A percentile compares a stretch with the other conserved stretches of the same genome.
Evolutionary conservation across 2,797 vertebrate genomes (phyloP).

Genomic region (Channa striata): DNA sequence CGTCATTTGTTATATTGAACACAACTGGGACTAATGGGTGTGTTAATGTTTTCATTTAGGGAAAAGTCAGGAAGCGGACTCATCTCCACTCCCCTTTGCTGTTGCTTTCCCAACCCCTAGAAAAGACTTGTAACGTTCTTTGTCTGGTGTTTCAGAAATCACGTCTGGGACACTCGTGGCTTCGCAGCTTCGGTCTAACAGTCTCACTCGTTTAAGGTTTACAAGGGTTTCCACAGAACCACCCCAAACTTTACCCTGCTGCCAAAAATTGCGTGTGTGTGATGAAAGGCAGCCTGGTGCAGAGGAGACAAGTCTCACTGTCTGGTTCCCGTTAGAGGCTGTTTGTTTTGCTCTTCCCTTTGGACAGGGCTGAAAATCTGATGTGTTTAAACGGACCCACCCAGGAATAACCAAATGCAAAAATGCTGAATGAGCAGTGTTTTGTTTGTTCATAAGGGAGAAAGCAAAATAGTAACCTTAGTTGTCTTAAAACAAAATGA

Average conservation of each 20-base stretch:
- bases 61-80: constrained; percentile 31
- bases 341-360: constrained; percentile 57
- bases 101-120: constrained; percentile 17
- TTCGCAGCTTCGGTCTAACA: constrained; percentile 11
- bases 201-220: constrained; percentile 52
- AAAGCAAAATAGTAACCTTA: not conserved
- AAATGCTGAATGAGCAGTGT: not conserved
- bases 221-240: constrained; percentile 70
- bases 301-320: constrained; percentile 50
- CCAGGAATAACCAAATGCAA: constrained; percentile 9
- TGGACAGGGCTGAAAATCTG: constrained; percentile 26
- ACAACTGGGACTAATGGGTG: constrained; percentile 7
- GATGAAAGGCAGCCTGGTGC: constrained; percentile 54
- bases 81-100: not conserved
- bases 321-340: constrained; percentile 58
- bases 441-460: not conserved
- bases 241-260: constrained; percentile 63
- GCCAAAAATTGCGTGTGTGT: constrained; percentile 65
- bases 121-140: not conserved
- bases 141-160: constrained; percentile 27
- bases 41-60: constrained; percentile 27
- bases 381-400: constrained; percentile 32
- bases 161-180: not conserved
- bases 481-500: not conserved
- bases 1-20: not conserved